phyloP scores from a whole-genome alignment of 2,797 vertebrate species.

The Moxostoma hubbsi region DNA sequence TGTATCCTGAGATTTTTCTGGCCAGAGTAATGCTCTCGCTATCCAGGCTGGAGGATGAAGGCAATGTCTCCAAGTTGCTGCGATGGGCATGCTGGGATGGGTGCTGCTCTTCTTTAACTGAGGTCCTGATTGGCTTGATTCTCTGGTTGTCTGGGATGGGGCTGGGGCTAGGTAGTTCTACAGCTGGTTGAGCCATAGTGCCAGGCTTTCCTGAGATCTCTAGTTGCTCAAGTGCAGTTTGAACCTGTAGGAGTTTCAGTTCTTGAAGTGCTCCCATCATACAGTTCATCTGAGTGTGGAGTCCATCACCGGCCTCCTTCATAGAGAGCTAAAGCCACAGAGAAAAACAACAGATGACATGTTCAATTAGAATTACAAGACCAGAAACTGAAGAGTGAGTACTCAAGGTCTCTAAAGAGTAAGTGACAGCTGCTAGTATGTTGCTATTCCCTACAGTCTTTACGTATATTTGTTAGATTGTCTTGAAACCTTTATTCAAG shows the following conservation, averaged over 20 bases:
- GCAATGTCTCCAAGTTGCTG: conserved; percentile 69
- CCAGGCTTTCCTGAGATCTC: conserved; percentile 84
- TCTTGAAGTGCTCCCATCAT: conserved; percentile 98
- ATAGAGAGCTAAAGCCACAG: conserved; percentile 83
- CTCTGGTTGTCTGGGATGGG: conserved; percentile 49
- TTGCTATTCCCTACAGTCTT: background rate
- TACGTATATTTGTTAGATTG: too few species aligned
- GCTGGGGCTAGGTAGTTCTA: conserved; percentile 26
- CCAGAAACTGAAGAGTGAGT: background rate
- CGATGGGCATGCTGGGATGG: conserved; percentile 57
- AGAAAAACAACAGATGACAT: too few species aligned
- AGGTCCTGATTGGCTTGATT: conserved; percentile 40
- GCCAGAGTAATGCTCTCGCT: conserved; percentile 65
- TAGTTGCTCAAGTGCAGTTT: conserved; percentile 88
- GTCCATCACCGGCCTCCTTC: conserved; percentile 95
- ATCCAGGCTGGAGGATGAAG: conserved; percentile 73
- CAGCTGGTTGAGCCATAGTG: conserved; percentile 51
- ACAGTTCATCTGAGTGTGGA: conserved; percentile 96
- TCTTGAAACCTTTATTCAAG: too few species aligned
- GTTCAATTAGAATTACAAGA: conserved; percentile 11
- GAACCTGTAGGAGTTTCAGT: conserved; percentile 95
- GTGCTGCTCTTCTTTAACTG: conserved; percentile 49
- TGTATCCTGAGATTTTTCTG: conserved; percentile 74
- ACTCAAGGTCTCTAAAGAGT: background rate
- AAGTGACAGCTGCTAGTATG: background rate